Evolutionary conservation across 2,888 invertebrate genomes (phyloP).

Genomic region (Crematogaster levior): DNA sequence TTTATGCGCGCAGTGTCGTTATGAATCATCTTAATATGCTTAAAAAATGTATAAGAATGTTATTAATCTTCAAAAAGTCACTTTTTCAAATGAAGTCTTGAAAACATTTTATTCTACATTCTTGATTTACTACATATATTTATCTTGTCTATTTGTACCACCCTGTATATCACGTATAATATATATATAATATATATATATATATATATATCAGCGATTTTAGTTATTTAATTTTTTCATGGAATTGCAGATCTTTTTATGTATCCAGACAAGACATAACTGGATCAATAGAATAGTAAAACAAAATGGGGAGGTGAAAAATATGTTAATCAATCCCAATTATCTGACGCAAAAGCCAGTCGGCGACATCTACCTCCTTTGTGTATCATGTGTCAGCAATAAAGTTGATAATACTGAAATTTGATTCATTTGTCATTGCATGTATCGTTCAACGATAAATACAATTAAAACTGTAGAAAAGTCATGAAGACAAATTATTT

Average conservation of each 20-base stretch:
- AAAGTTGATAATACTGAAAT: slow-evolving; percentile 35
- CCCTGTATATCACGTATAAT: neutral
- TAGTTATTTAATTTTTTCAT: slow-evolving; percentile 3
- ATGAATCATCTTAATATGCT: neutral
- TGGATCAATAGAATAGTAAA: slow-evolving; percentile 7
- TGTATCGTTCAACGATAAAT: slow-evolving; percentile 5
- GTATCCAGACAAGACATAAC: neutral
- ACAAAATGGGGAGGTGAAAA: slow-evolving; percentile 4
- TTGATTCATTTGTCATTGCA: slow-evolving; percentile 32
- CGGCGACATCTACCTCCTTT: neutral
- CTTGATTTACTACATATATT: slow-evolving; percentile 9
- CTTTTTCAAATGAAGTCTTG: neutral
- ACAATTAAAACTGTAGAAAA: slow-evolving; percentile 9
- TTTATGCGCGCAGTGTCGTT: neutral
- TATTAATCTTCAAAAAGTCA: neutral
- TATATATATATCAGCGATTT: too few species aligned
- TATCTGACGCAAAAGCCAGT: neutral
- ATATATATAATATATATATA: too few species aligned
- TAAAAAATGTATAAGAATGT: slow-evolving; percentile 6
- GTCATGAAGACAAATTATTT: neutral
- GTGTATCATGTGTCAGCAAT: neutral
- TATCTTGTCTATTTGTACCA: neutral
- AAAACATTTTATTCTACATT: neutral
- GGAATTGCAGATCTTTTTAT: slow-evolving; percentile 20
- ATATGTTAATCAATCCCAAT: slow-evolving; percentile 17